Percentiles rank a stretch among this genome's conserved stretches.
Evolutionary conservation across 2,113 vertebrate species (phyloP).

Genomic region (Microcebus jonahi): DNA sequence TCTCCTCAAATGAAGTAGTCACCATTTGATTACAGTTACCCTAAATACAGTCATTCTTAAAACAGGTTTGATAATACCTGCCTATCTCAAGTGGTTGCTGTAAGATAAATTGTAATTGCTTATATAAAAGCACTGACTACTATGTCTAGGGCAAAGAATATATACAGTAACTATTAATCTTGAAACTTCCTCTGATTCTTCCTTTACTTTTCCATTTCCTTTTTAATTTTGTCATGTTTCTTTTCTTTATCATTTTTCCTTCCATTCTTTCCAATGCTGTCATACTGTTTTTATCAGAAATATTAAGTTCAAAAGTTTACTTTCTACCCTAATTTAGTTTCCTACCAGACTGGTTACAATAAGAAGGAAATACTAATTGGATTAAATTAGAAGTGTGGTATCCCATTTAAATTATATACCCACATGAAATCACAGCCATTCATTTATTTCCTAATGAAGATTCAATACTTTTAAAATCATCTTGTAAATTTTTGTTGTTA

Average conservation of each 20-base stretch:
- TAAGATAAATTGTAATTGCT: neutral
- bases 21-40: neutral
- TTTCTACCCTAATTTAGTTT: slow-evolving; percentile 23
- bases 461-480: slow-evolving; percentile 32
- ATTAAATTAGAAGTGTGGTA: neutral
- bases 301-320: neutral
- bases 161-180: neutral
- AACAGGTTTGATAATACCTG: neutral
- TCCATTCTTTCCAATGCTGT: neutral
- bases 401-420: slow-evolving; percentile 12
- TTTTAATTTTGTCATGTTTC: neutral
- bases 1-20: slow-evolving; percentile 34
- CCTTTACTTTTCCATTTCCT: neutral
- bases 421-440: neutral
- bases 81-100: neutral
- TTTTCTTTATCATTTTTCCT: neutral
- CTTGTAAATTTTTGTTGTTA: neutral
- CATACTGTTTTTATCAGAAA: neutral
- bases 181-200: neutral
- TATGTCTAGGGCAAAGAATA: neutral
- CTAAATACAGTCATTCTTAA: neutral
- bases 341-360: neutral
- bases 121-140: neutral
- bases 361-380: neutral
- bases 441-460: slow-evolving; percentile 16